Evolutionary conservation across 92 coral and sea anemone species (phyloP).

Genomic region (Zoanthus gigantus): DNA sequence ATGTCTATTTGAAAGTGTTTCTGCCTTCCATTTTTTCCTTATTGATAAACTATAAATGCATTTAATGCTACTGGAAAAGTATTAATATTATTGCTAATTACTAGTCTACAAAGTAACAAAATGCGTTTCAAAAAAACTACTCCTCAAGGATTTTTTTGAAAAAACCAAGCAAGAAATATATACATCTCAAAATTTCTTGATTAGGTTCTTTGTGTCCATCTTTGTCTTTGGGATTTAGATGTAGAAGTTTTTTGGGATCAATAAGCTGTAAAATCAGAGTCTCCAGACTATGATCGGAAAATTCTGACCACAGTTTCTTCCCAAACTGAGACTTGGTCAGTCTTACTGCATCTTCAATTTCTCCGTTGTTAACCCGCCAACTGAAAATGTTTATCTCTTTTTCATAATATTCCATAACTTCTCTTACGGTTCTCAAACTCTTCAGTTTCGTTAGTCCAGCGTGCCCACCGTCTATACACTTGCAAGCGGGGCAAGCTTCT

Average conservation of each 20-base stretch:
- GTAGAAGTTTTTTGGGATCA: constrained; percentile 69
- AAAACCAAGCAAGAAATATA: constrained; percentile 74
- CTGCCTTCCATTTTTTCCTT: too few relatives aligned
- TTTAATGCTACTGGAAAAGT: too few relatives aligned
- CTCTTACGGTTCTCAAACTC: constrained; percentile 72
- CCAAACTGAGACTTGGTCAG: constrained; percentile 87
- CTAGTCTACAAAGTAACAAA: too few relatives aligned
- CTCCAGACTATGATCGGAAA: constrained; percentile 73
- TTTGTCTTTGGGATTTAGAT: constrained; percentile 71
- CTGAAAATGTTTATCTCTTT: constrained; percentile 74
- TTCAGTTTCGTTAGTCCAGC: constrained; percentile 72
- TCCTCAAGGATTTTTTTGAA: constrained; percentile 63
- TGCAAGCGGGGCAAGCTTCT: constrained; percentile 87
- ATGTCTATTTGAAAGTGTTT: too few relatives aligned
- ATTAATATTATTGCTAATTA: too few relatives aligned
- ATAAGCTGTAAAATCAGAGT: constrained; percentile 70
- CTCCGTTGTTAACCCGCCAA: constrained; percentile 91
- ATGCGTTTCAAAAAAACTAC: background rate
- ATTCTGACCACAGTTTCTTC: constrained; percentile 93
- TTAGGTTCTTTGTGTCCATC: constrained; percentile 74
- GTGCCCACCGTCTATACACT: constrained; percentile 74
- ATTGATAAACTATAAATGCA: too few relatives aligned
- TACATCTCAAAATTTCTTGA: constrained; percentile 88
- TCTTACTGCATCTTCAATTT: constrained; percentile 91
- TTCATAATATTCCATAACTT: constrained; percentile 90